These are phyloP conservation scores for Columba livia DNA, from an alignment of 2,113 vertebrate genomes.

Conservation along the genomic window DNA sequence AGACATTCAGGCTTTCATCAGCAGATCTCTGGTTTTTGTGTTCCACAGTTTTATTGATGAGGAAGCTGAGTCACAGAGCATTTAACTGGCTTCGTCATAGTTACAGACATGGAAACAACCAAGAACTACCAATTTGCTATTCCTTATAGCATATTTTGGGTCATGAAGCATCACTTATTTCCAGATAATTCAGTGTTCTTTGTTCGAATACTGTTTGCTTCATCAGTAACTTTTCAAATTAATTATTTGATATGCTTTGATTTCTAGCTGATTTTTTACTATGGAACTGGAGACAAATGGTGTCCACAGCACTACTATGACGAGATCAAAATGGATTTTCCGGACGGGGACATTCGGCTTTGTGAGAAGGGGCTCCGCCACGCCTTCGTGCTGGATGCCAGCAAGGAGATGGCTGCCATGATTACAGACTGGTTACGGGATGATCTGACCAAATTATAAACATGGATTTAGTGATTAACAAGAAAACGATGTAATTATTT, in stretches of 20 bases:
- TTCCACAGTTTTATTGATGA: not conserved
- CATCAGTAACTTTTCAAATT: not conserved
- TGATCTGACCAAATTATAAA: slow-evolving; percentile 74
- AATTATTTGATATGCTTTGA: slow-evolving; percentile 8
- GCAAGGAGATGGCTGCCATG: slow-evolving; percentile 83
- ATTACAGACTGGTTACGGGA: slow-evolving; percentile 81
- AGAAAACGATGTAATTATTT: slow-evolving; percentile 9
- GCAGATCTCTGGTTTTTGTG: not conserved
- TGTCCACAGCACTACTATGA: slow-evolving; percentile 89
- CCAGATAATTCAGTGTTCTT: not conserved
- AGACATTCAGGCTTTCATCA: not conserved
- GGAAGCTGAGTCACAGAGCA: not conserved
- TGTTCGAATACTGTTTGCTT: not conserved
- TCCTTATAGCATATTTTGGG: not conserved
- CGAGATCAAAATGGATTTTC: slow-evolving; percentile 90
- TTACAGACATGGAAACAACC: not conserved
- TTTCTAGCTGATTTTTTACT: slow-evolving; percentile 93
- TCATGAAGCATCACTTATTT: not conserved
- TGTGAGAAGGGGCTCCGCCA: slow-evolving; percentile 87
- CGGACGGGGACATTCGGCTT: slow-evolving; percentile 85
- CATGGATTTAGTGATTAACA: not conserved
- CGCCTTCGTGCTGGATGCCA: slow-evolving; percentile 84
- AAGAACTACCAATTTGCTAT: not conserved
- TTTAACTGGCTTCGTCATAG: not conserved
- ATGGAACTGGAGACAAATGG: slow-evolving; percentile 87